Percentiles rank a stretch among this genome's conserved stretches.
These are phyloP conservation scores for Tachypleus tridentatus DNA, from an alignment of 1,140 invertebrate genomes.

Conservation along the genomic window DNA sequence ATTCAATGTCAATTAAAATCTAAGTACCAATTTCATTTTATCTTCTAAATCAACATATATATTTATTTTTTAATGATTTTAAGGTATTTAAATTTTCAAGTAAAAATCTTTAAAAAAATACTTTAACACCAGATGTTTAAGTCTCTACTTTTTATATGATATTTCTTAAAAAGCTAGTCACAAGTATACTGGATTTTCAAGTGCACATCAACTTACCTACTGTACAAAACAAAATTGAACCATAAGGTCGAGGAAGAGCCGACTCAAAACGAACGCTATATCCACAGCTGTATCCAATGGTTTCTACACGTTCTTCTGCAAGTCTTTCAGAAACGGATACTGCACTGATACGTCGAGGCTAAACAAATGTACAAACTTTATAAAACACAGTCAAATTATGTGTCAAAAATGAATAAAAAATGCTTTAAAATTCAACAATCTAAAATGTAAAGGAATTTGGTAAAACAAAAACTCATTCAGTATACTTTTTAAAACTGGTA, in stretches of 20 bases:
- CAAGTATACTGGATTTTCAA: too few species aligned
- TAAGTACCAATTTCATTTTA: too few species aligned
- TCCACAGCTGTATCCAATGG: slow-evolving; percentile 55
- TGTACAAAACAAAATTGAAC: slow-evolving; percentile 87
- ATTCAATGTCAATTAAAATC: too few species aligned
- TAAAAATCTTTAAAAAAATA: too few species aligned
- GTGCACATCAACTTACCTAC: slow-evolving; percentile 43
- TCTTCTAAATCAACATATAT: too few species aligned
- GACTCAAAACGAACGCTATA: slow-evolving; percentile 91
- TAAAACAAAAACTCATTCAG: slow-evolving; percentile 5
- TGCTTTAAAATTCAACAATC: background rate
- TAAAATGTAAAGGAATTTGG: background rate
- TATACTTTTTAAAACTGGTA: background rate
- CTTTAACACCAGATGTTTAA: too few species aligned
- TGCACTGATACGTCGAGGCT: slow-evolving; percentile 69
- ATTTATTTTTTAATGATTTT: too few species aligned
- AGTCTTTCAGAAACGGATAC: slow-evolving; percentile 66
- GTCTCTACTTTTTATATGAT: too few species aligned
- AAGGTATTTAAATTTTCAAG: too few species aligned
- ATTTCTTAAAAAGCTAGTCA: too few species aligned
- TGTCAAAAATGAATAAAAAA: too few species aligned
- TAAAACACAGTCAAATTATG: too few species aligned
- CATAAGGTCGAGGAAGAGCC: slow-evolving; percentile 75
- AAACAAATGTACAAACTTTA: slow-evolving; percentile 1
- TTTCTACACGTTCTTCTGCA: slow-evolving; percentile 64